Percentiles rank a stretch among this genome's conserved stretches.
Evolutionary conservation across 2,888 invertebrate genomes (phyloP).

Genomic region (Sialis fuliginosa): DNA sequence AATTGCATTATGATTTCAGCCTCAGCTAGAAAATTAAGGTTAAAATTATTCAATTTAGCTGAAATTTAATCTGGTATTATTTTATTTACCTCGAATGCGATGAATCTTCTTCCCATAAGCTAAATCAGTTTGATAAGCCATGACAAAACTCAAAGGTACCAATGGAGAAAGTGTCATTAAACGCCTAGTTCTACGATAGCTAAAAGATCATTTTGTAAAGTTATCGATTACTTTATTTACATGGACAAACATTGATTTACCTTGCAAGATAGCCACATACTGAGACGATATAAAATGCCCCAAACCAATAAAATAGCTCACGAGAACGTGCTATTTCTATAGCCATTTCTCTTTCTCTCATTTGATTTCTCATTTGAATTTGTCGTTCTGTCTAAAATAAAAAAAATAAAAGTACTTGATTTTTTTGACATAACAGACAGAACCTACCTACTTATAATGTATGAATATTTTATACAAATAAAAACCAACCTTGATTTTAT

Average conservation of each 20-base stretch:
- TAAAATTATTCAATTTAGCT: background rate
- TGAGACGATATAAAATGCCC: slow-evolving; percentile 37
- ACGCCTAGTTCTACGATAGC: slow-evolving; percentile 42
- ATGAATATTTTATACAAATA: background rate
- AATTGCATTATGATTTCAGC: slow-evolving; percentile 65
- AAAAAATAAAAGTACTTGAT: slow-evolving; percentile 5
- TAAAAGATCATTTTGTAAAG: slow-evolving; percentile 16
- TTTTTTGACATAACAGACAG: background rate
- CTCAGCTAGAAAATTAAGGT: slow-evolving; percentile 33
- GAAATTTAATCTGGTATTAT: background rate
- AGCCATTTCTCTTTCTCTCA: slow-evolving; percentile 56
- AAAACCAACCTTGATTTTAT: slow-evolving; percentile 39
- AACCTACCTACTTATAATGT: background rate
- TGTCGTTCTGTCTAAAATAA: slow-evolving; percentile 52
- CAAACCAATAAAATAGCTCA: slow-evolving; percentile 56
- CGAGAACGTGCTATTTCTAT: slow-evolving; percentile 49
- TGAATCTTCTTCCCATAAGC: slow-evolving; percentile 62
- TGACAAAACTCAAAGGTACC: slow-evolving; percentile 50
- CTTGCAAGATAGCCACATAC: too few species aligned
- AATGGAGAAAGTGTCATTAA: slow-evolving; percentile 43
- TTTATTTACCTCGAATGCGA: slow-evolving; percentile 46
- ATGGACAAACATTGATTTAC: too few species aligned
- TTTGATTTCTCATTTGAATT: slow-evolving; percentile 63
- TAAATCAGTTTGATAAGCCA: slow-evolving; percentile 56
- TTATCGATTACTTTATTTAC: too few species aligned